Evolutionary conservation across 2,888 invertebrate genomes (phyloP), one percentile per base, ranked within the genome.

Genomic region (Philaethria dido): DNA sequence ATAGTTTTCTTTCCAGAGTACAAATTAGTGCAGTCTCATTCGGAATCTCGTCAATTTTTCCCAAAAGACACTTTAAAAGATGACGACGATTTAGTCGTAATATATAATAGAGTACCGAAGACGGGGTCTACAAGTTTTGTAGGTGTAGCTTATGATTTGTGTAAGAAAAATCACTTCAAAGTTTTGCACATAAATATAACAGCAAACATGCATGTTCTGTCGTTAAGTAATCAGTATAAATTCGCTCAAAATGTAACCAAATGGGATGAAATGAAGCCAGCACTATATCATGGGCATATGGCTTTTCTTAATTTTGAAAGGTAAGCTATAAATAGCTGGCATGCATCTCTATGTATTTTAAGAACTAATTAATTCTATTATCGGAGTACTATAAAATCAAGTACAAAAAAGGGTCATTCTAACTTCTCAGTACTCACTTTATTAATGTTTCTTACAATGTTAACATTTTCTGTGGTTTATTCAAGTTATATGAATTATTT

Each of bases 81-180:
- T 76, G 93, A 94, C 66, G 95, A 96, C 80, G 94, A 96, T 79
- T 82, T 96, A 72, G 95, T 98, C 59, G 94, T 99, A 70, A 96
- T 99, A 76, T 99, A 99, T 87, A 99, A 99, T 88, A 94, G 99
- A 78, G 98, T 99, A 66, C 99, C 99, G 9, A 99, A 99, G 92
- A 99, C 99, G 39, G 99, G 98, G 16, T 99, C 99, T 20, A 99
- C 99, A 9, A 98, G 98, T 88, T 98, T 99, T 84, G 98, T 98
- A 72, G 98, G 98, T 68, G 95, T 98, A 68, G 97, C 97, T 0
- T 98, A 98, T 80, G 97, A 97, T 86, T 88, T 98, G 69, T 98
- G 97, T 85, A 95, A 95, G 80, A 96, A 94, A 82, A 96, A 95
- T 73, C 87, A 88, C 70, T 93, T 92, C 62, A 93, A 93, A 85